phyloP scores from a whole-genome alignment of 2,797 vertebrate genomes.

The Peromyscus aztecus region DNA sequence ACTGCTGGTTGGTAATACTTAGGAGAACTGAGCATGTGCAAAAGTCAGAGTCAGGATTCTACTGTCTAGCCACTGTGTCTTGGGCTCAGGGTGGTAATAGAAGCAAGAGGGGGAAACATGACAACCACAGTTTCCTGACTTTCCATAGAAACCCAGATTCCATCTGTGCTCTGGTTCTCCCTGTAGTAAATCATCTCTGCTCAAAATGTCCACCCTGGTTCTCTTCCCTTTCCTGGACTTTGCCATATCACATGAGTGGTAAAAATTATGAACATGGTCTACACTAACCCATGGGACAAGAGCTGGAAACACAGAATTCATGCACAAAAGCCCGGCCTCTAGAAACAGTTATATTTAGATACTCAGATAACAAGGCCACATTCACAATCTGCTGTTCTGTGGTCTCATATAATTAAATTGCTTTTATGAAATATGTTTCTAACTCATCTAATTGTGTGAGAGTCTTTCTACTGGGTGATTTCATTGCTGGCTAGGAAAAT shows the following conservation, averaged over 20 bases:
- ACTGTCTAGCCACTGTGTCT: neutral
- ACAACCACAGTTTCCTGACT: neutral
- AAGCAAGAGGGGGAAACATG: neutral
- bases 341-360: neutral
- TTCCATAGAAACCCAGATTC: slow-evolving; percentile 47
- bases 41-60: neutral
- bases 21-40: neutral
- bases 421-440: slow-evolving; percentile 46
- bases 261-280: neutral
- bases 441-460: slow-evolving; percentile 48
- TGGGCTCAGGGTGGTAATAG: neutral
- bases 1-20: neutral
- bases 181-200: slow-evolving; percentile 19
- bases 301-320: slow-evolving; percentile 11
- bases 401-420: slow-evolving; percentile 14
- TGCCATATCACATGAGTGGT: neutral
- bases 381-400: neutral
- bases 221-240: neutral
- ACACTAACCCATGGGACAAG: neutral
- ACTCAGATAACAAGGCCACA: neutral
- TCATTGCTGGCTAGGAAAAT: neutral
- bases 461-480: slow-evolving; percentile 4
- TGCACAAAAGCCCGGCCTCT: neutral
- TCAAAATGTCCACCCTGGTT: slow-evolving; percentile 33
- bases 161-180: neutral